phyloP scores from a whole-genome alignment of 2,888 invertebrate species.

The Theristus sp. region DNA sequence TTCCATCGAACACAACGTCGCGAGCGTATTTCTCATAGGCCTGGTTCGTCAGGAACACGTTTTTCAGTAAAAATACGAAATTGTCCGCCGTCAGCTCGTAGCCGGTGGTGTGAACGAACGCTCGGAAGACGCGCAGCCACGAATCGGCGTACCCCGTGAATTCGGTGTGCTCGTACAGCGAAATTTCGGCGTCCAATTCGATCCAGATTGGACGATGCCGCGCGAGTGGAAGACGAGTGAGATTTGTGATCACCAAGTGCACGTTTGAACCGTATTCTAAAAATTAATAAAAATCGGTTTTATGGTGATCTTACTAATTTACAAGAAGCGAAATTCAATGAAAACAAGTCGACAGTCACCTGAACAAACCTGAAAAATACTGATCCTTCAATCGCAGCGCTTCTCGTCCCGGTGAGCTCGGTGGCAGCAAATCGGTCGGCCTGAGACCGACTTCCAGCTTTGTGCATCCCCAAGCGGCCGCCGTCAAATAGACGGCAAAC shows the following conservation, averaged over 20 bases:
- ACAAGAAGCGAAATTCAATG: no score
- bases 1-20: slow-evolving; percentile 19
- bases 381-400: slow-evolving; percentile 77
- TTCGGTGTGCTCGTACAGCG: slow-evolving; percentile 26
- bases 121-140: slow-evolving; percentile 14
- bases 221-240: slow-evolving; percentile 9
- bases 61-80: slow-evolving; percentile 21
- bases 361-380: slow-evolving; percentile 61
- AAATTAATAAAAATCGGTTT: slow-evolving; percentile 2
- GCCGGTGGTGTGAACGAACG: slow-evolving; percentile 20
- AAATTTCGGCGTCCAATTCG: slow-evolving; percentile 22
- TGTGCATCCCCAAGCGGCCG: slow-evolving; percentile 66
- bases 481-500: slow-evolving; percentile 57
- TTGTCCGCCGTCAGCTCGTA: slow-evolving; percentile 16
- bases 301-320: no score
- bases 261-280: slow-evolving; percentile 22
- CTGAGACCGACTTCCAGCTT: slow-evolving; percentile 75
- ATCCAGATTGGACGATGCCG: slow-evolving; percentile 16
- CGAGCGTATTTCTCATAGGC: slow-evolving; percentile 22
- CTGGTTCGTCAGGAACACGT: slow-evolving; percentile 21
- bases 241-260: slow-evolving; percentile 26
- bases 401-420: slow-evolving; percentile 73
- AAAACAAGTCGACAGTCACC: no score
- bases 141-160: slow-evolving; percentile 23
- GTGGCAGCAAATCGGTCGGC: slow-evolving; percentile 63